phyloP scores from a whole-genome alignment of 1,140 invertebrate genomes.

The Zophobas atratus region DNA sequence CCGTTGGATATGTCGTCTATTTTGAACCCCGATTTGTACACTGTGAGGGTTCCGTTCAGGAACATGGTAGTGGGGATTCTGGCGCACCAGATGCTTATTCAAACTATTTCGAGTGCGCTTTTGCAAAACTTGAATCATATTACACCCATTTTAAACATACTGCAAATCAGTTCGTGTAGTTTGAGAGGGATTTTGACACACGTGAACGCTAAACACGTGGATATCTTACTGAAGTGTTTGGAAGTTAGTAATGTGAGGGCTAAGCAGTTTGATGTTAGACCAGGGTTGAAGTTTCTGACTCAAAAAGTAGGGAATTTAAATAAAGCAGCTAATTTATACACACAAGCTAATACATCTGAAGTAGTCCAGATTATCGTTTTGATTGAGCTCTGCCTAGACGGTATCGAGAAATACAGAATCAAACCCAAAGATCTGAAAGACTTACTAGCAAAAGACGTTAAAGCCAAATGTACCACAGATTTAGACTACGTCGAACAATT shows the following conservation, averaged over 20 bases:
- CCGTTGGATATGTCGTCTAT: slow-evolving; percentile 80
- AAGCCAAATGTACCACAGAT: slow-evolving; percentile 70
- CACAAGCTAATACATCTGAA: slow-evolving; percentile 93
- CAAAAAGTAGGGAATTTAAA: slow-evolving; percentile 93
- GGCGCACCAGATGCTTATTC: slow-evolving; percentile 92
- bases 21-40: slow-evolving; percentile 85
- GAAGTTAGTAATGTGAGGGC: slow-evolving; percentile 86
- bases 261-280: slow-evolving; percentile 88
- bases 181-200: slow-evolving; percentile 72
- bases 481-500: slow-evolving; percentile 70
- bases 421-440: slow-evolving; percentile 77
- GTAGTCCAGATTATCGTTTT: slow-evolving; percentile 90
- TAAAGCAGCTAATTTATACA: slow-evolving; percentile 92
- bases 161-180: slow-evolving; percentile 73
- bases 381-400: slow-evolving; percentile 84
- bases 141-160: slow-evolving; percentile 73
- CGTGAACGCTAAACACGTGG: slow-evolving; percentile 73
- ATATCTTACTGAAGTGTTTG: slow-evolving; percentile 83
- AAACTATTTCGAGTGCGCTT: slow-evolving; percentile 89
- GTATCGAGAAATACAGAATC: slow-evolving; percentile 74
- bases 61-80: slow-evolving; percentile 90
- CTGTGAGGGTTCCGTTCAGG: slow-evolving; percentile 87
- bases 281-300: slow-evolving; percentile 92
- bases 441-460: slow-evolving; percentile 73
- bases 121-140: slow-evolving; percentile 79